These are phyloP conservation scores for Megalops cyprinoides DNA, from an alignment of 2,797 vertebrate species.

Conservation along the genomic window DNA sequence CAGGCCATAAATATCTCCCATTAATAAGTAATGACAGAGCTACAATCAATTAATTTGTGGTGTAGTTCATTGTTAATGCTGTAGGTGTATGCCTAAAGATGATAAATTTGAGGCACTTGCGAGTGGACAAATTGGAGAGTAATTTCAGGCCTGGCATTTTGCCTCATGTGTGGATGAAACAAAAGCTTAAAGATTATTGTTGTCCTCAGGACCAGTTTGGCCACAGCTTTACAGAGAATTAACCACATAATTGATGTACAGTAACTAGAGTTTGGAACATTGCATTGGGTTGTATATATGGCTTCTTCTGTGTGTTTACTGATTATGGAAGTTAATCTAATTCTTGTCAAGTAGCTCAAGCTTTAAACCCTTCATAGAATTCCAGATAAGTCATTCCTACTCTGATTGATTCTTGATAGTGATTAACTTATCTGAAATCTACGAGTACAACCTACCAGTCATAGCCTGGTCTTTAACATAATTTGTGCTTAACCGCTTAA, in stretches of 20 bases:
- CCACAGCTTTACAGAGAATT: not conserved
- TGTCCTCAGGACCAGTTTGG: not conserved
- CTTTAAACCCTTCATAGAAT: no score
- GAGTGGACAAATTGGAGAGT: not conserved
- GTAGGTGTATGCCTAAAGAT: not conserved
- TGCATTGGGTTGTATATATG: not conserved
- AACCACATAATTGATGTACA: not conserved
- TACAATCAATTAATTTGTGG: slow-evolving; percentile 2
- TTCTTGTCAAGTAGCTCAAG: not conserved
- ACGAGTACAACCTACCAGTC: not conserved
- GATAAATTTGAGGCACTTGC: slow-evolving; percentile 2
- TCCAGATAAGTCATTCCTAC: not conserved
- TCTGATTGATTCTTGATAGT: not conserved
- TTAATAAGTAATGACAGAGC: not conserved
- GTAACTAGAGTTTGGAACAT: not conserved
- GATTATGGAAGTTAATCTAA: not conserved
- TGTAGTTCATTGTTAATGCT: slow-evolving; percentile 2
- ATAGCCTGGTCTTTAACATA: not conserved
- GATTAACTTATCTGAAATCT: not conserved
- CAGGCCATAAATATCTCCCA: not conserved
- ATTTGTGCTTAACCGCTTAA: not conserved
- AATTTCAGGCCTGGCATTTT: not conserved
- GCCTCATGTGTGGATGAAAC: not conserved
- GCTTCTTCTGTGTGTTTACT: not conserved
- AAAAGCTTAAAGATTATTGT: not conserved